Base-by-base conservation (phyloP, 2,888 invertebrate species). In the Dasysyrphus tricinctus region DNA sequence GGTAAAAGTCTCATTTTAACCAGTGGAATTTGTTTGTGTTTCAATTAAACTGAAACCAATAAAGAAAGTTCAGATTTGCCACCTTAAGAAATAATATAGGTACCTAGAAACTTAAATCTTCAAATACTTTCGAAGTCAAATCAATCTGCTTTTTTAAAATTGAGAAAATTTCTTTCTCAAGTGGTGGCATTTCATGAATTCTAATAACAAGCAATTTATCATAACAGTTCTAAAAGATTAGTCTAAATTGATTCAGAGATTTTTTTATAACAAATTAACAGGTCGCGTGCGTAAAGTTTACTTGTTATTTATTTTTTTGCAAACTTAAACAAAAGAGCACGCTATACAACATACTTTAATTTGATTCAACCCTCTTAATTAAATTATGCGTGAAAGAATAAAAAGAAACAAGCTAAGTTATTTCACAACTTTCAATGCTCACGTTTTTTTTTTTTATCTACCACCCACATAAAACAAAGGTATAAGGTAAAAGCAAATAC, bases 321-420 rank as follows among this genome's bases (percentile, higher is more conserved):
- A 39, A 24, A 44, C 32, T 61, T 37, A 49, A 19, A 24, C 0
- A 49, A 42, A 39, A 77, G 24, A 59, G 34, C 42, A 72, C 34
- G 51, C 51, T 49, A 65, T 37, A 67, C 24, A 39, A 7, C 12
- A 4, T 29, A 63, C 42, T 1, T 42, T 32, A 67, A 37, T 29
- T 39, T 42, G 37, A 69, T 54, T 54, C 69, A 51, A 69, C 39
- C 39, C 39, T 24, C 51, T 39, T 69, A 69, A 69, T 69, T 54
- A 54, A 54, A 69, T 69, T 54, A 69, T 42, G 51, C 54, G 69
- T 54, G 19, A 47, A 57, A 44, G 7, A 78, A 42, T 39, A 42
- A 14, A 51, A 16, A 24, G 24, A 24, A 3, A 47, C 16, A 6
- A 49, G n/a, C 9, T 72, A 56, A 44, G 19, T 49, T 29, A 57